These are phyloP conservation scores for Cephus pulcher DNA, from an alignment of 2,888 invertebrate species.

Conservation along the genomic window DNA sequence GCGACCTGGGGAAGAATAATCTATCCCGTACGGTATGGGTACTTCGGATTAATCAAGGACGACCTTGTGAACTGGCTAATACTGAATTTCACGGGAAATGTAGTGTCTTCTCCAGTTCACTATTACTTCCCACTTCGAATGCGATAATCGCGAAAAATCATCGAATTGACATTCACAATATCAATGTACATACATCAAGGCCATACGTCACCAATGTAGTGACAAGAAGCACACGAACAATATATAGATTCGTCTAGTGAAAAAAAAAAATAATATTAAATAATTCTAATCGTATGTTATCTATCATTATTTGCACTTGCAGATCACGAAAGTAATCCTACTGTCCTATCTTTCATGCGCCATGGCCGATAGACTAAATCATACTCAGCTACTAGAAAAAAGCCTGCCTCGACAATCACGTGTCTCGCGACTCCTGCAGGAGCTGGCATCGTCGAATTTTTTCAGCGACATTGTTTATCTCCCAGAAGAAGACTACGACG, in stretches of 20 bases:
- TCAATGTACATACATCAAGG: background rate
- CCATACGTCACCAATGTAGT: background rate
- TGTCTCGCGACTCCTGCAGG: background rate
- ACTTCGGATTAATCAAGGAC: constrained; percentile 47
- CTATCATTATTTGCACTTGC: constrained; percentile 8
- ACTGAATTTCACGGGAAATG: constrained; percentile 51
- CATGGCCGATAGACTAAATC: constrained; percentile 30
- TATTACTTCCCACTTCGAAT: background rate
- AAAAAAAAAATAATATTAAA: background rate
- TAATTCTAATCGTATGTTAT: background rate
- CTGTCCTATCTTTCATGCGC: constrained; percentile 24
- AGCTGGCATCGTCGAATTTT: background rate
- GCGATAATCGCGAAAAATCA: background rate
- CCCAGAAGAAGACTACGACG: constrained; percentile 38
- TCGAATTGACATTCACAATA: background rate
- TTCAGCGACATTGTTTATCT: constrained; percentile 32
- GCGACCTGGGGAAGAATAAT: constrained; percentile 42
- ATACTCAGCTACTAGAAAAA: constrained; percentile 31
- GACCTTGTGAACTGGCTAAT: constrained; percentile 53
- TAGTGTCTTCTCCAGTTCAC: constrained; percentile 18
- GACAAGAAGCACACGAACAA: background rate
- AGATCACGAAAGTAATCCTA: constrained; percentile 35
- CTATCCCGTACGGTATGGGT: constrained; percentile 41
- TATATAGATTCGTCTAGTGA: background rate
- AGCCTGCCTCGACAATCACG: background rate